Percentiles rank a stretch among this genome's conserved stretches.
These are phyloP conservation scores for Dicyrtomina minuta DNA, from an alignment of 2,888 invertebrate genomes.

Conservation along the genomic window DNA sequence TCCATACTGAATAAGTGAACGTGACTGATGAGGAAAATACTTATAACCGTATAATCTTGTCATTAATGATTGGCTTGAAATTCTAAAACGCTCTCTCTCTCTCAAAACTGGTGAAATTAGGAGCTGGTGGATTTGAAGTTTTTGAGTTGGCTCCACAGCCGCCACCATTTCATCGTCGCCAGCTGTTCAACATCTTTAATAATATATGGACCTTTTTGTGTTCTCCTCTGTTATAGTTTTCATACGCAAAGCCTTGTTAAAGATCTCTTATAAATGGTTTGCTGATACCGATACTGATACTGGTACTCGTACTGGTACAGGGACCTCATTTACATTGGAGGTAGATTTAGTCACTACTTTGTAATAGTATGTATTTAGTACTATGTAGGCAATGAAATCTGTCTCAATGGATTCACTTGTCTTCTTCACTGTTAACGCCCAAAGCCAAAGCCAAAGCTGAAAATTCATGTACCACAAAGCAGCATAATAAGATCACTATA, in stretches of 20 bases:
- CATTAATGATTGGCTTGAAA: conserved; percentile 13
- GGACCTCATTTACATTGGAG: too few species aligned
- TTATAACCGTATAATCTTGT: conserved; percentile 12
- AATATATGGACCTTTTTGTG: not conserved
- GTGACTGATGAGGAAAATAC: conserved; percentile 15
- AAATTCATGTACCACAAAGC: too few species aligned
- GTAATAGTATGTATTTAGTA: too few species aligned
- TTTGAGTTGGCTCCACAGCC: not conserved
- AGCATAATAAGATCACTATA: not conserved
- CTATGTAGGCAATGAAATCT: too few species aligned
- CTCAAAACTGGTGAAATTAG: conserved; percentile 3
- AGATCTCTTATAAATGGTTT: conserved; percentile 8
- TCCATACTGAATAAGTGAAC: not conserved
- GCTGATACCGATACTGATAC: too few species aligned
- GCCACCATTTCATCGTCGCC: conserved; percentile 10
- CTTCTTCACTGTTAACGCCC: conserved; percentile 2
- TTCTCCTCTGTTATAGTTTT: not conserved
- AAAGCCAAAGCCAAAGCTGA: too few species aligned
- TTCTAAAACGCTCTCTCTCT: too few species aligned
- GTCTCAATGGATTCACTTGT: conserved; percentile 23
- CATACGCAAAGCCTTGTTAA: conserved; percentile 1
- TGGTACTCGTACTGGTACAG: too few species aligned
- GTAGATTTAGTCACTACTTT: too few species aligned
- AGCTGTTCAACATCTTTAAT: conserved; percentile 21
- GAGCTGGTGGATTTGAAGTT: not conserved